phyloP scores from a whole-genome alignment of 2,888 invertebrate genomes.

The Melanostoma scalare region DNA sequence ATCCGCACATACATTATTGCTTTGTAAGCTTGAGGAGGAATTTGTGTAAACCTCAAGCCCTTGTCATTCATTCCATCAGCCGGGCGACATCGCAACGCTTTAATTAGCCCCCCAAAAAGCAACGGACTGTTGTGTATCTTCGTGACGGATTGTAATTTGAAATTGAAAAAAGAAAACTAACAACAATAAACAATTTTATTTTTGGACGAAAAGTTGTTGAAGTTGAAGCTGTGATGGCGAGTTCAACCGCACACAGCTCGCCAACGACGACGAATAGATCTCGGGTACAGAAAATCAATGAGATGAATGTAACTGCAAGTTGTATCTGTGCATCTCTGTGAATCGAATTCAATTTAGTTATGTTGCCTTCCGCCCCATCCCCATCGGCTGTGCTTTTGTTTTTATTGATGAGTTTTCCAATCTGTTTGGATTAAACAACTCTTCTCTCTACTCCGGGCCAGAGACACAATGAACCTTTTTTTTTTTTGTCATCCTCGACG shows the following conservation, averaged over 20 bases:
- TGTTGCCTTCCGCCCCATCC: background rate
- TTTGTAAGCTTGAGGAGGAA: conserved; percentile 10
- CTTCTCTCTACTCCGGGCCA: conserved; percentile 1
- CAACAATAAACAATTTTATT: conserved; percentile 55
- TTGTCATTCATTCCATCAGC: conserved; percentile 8
- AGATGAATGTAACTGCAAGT: conserved; percentile 29
- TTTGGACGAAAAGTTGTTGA: conserved; percentile 33
- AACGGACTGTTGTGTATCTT: conserved; percentile 16
- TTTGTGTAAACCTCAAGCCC: conserved; percentile 13
- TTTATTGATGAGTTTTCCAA: conserved; percentile 42
- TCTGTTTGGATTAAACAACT: conserved; percentile 54
- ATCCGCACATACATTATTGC: conserved; percentile 17
- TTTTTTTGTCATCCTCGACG: background rate
- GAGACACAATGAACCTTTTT: conserved; percentile 56
- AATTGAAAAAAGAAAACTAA: conserved; percentile 12
- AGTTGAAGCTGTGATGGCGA: background rate
- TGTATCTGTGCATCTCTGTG: conserved; percentile 40
- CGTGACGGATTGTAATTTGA: conserved; percentile 55
- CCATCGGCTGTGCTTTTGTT: conserved; percentile 13
- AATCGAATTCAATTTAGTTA: conserved; percentile 54
- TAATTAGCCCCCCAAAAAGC: conserved; percentile 44
- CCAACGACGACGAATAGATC: conserved; percentile 30
- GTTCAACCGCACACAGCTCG: background rate
- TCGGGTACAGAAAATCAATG: conserved; percentile 60
- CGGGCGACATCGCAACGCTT: conserved; percentile 28